Evolutionary conservation across 1,140 invertebrate species (phyloP), one percentile per base, ranked within the genome.

Genomic region (Magallana ariakensis): DNA sequence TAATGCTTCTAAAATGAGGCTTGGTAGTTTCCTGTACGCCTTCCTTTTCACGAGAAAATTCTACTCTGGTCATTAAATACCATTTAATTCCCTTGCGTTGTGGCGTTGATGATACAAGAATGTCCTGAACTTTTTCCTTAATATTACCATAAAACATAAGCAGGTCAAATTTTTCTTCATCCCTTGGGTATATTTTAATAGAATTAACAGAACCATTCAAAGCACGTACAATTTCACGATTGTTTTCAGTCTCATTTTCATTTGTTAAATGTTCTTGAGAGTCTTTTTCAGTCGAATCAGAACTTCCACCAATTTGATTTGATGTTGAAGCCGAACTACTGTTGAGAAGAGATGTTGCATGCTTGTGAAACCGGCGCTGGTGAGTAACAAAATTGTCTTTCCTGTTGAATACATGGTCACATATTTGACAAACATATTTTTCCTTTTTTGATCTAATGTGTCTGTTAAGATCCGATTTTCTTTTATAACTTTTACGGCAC

Each of bases 1-100:
- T 75, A 53, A 54, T 55, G 13, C 62, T 85, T 53, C 84, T 15
- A 80, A 85, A 85, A 56, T 85, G 84, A n/a, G 84, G 84, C 55
- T 19, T 54, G 9, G 62, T 15, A 4, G 53, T 66, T 11, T 85
- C 60, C 54, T 16, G 33, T 5, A 75, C 13, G 9, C 84, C 66
- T 75, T 85, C 84, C 26, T n/a, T 85, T 26, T 85, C 66, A 8
- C 70, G 19, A 3, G 46, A 56, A 7, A 85, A 80, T 85, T 85
- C 84, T 54, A 85, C 62, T 80, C 70, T 66, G 19, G 55, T 80
- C 15, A 55, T n/a, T 6, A 85, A 6, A 80, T 85, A 85, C 84
- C 84, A 85, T 26, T 85, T 66, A 22, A 56, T 75, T 75, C 60
- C 84, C 58, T 70, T 66, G 16, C 26, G 16, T 11, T 26, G 16